A percentile compares a stretch with the other conserved stretches of the same genome.
Conservation (phyloP, 2,113 vertebrate species). For the Cairina moschata region DNA sequence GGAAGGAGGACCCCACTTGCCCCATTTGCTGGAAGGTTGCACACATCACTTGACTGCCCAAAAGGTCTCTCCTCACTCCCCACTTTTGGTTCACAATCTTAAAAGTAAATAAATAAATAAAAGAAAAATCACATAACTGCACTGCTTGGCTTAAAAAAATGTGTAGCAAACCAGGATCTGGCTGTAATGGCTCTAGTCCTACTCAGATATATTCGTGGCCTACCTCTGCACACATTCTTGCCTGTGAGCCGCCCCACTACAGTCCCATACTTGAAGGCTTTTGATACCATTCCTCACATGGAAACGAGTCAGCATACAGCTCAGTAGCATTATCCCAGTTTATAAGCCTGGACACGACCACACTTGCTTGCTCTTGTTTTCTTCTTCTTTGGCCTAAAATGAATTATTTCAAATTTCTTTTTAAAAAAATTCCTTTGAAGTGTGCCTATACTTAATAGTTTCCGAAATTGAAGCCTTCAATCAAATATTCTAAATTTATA, state of each 20-base stretch:
- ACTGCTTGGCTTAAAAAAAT: not conserved
- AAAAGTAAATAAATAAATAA: too few species aligned
- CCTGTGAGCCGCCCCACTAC: not conserved
- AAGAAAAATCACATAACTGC: not conserved
- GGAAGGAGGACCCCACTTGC: not conserved
- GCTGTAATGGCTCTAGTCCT: not conserved
- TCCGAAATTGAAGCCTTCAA: not conserved
- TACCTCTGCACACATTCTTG: not conserved
- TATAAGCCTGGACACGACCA: not conserved
- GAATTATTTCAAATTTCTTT: not conserved
- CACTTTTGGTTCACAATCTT: not conserved
- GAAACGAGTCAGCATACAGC: not conserved
- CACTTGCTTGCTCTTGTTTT: not conserved
- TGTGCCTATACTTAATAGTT: not conserved
- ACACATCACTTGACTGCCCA: rapidly evolving
- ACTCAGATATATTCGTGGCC: not conserved
- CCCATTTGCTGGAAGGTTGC: not conserved
- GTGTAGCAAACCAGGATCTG: not conserved
- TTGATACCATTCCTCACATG: conserved; percentile 12
- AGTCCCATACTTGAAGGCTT: not conserved
- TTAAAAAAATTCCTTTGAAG: not conserved
- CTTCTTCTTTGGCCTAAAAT: not conserved
- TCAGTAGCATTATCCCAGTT: not conserved
- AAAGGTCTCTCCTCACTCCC: not conserved
- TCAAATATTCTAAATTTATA: not conserved